Percentiles rank a stretch among this genome's conserved stretches.
Conservation (phyloP, 2,888 invertebrate species). For the Rhodophaea formosa region DNA sequence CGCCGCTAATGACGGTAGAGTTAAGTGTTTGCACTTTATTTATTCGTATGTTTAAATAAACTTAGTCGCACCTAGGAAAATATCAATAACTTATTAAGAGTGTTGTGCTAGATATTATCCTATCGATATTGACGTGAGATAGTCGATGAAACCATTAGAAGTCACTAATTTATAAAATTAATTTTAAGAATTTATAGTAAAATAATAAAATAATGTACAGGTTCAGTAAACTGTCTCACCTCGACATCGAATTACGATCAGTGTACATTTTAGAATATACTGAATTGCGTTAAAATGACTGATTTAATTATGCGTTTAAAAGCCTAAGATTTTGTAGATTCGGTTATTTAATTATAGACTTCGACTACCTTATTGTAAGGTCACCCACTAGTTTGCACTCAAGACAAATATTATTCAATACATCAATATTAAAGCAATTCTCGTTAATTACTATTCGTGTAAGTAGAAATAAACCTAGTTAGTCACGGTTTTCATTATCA, state of each 20-base stretch:
- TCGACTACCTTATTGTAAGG: slow-evolving; percentile 71
- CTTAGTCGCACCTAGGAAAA: slow-evolving; percentile 81
- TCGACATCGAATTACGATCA: slow-evolving; percentile 74
- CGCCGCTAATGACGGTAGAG: slow-evolving; percentile 76
- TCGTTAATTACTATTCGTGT: slow-evolving; percentile 76
- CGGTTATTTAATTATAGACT: slow-evolving; percentile 69
- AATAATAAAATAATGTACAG: slow-evolving; percentile 67
- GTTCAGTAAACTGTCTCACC: slow-evolving; percentile 69
- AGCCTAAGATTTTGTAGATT: slow-evolving; percentile 79
- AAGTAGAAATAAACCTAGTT: slow-evolving; percentile 67
- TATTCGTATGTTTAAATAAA: slow-evolving; percentile 80
- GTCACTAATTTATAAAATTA: slow-evolving; percentile 79
- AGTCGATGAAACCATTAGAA: slow-evolving; percentile 68
- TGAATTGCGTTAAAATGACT: slow-evolving; percentile 80
- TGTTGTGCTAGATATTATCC: slow-evolving; percentile 79
- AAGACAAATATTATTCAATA: slow-evolving; percentile 64
- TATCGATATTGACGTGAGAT: slow-evolving; percentile 73
- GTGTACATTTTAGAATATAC: slow-evolving; percentile 79
- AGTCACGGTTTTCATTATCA: slow-evolving; percentile 52
- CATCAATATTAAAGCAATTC: slow-evolving; percentile 74
- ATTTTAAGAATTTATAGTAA: slow-evolving; percentile 77
- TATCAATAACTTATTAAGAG: slow-evolving; percentile 82
- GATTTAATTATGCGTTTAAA: slow-evolving; percentile 80
- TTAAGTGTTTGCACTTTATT: slow-evolving; percentile 83
- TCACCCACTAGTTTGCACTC: slow-evolving; percentile 78